A percentile compares a stretch with the other conserved stretches of the same genome.
Evolutionary conservation across 2,888 invertebrate species (phyloP).

Genomic region (Pollenia griseotomentosa): DNA sequence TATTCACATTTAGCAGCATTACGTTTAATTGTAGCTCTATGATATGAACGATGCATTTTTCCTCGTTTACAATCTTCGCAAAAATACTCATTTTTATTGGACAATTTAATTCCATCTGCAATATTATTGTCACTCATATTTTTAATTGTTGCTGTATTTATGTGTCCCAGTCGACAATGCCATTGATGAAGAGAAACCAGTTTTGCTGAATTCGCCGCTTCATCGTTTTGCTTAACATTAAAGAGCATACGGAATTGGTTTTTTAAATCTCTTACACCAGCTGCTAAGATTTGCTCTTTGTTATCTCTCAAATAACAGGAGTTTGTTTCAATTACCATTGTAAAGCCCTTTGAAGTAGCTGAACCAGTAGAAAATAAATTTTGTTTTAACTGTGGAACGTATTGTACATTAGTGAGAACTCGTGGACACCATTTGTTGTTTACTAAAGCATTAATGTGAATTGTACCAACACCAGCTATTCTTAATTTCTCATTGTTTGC

Average conservation of each 20-base stretch:
- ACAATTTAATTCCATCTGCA: conserved; percentile 40
- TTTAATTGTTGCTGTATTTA: conserved; percentile 52
- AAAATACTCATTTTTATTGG: conserved; percentile 45
- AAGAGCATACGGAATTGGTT: conserved; percentile 57
- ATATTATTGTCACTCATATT: conserved; percentile 49
- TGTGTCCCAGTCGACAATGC: conserved; percentile 52
- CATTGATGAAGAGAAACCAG: conserved; percentile 51
- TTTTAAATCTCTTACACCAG: conserved; percentile 38
- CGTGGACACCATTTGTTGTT: conserved; percentile 54
- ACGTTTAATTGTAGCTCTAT: conserved; percentile 16
- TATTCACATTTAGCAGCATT: conserved; percentile 53
- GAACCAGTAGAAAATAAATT: conserved; percentile 71
- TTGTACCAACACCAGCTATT: conserved; percentile 53
- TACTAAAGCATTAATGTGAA: conserved; percentile 52
- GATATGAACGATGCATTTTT: conserved; percentile 58
- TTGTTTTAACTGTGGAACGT: conserved; percentile 65
- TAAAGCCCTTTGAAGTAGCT: conserved; percentile 45
- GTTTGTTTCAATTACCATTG: conserved; percentile 44
- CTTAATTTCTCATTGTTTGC: conserved; percentile 58
- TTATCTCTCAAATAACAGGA: conserved; percentile 35
- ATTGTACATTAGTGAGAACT: conserved; percentile 62
- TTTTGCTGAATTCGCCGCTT: conserved; percentile 41
- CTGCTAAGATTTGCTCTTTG: conserved; percentile 36
- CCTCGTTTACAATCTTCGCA: conserved; percentile 57
- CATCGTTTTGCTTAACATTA: conserved; percentile 8